A percentile compares a stretch with the other conserved stretches of the same genome.
Evolutionary conservation across 37 sponge, comb jelly and placozoan species (phyloP).

Genomic region (Geodia barretti): DNA sequence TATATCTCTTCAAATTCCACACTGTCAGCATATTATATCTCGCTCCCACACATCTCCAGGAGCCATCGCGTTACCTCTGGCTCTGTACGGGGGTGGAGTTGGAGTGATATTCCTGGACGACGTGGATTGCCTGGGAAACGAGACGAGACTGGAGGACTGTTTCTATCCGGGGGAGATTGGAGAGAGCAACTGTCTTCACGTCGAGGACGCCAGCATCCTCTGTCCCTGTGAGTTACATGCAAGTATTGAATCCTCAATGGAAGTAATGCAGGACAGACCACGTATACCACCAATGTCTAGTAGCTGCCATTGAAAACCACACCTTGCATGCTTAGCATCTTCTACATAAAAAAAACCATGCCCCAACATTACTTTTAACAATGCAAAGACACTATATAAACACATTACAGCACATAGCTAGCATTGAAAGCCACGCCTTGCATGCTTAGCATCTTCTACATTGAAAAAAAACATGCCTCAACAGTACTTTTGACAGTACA

Average conservation of each 20-base stretch:
- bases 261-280: not conserved
- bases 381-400: no score
- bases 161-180: constrained; percentile 27
- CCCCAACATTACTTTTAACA: no score
- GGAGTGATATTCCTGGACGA: constrained; percentile 48
- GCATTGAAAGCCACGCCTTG: no score
- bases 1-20: not conserved
- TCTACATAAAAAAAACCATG: no score
- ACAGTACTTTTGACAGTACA: no score
- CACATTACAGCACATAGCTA: no score
- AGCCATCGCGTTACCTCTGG: not conserved
- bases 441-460: no score
- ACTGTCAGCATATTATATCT: not conserved
- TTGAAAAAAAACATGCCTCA: no score
- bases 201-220: constrained; percentile 38
- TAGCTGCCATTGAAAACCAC: no score
- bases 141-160: constrained; percentile 36
- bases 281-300: no score
- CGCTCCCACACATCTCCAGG: not conserved
- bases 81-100: constrained; percentile 42
- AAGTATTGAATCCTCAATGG: not conserved
- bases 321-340: no score
- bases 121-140: constrained; percentile 49
- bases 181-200: constrained; percentile 35
- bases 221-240: constrained; percentile 20